Percentiles rank a stretch among this genome's conserved stretches.
These are phyloP conservation scores for Myopa tessellatipennis DNA, from an alignment of 2,888 invertebrate species.

Conservation along the genomic window DNA sequence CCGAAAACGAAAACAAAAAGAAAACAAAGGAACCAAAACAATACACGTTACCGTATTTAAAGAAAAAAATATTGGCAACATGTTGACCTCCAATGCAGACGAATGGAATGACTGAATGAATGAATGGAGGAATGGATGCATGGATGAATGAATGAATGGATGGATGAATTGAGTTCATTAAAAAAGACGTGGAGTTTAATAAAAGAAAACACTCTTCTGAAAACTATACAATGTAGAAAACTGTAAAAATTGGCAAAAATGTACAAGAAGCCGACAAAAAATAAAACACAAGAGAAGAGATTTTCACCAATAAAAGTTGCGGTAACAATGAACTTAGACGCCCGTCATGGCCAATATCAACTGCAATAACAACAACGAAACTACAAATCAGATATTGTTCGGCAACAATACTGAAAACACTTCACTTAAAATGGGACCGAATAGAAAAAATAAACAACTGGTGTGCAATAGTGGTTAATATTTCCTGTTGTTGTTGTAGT, in stretches of 20 bases:
- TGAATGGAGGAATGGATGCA: background rate
- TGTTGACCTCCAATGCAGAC: conserved; percentile 34
- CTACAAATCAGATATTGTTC: background rate
- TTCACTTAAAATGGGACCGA: no score
- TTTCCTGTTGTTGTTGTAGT: conserved; percentile 16
- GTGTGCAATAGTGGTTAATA: background rate
- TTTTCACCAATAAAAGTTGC: background rate
- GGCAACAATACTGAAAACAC: background rate
- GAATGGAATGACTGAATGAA: background rate
- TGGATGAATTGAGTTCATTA: no score
- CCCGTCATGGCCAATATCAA: conserved; percentile 9
- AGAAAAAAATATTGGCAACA: background rate
- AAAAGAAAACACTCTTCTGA: background rate
- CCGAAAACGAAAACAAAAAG: background rate
- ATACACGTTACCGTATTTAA: background rate
- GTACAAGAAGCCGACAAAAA: background rate
- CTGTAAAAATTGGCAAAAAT: background rate
- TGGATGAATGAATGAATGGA: no score
- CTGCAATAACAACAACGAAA: background rate
- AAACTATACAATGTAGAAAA: background rate
- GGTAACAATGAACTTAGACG: conserved; percentile 11
- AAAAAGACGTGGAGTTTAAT: no score
- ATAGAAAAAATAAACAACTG: no score
- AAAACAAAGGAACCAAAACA: background rate
- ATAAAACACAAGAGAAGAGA: background rate